Evolutionary conservation across 2,797 vertebrate genomes (phyloP), one percentile per base, ranked within the genome.

Genomic region (Podarcis siculus): DNA sequence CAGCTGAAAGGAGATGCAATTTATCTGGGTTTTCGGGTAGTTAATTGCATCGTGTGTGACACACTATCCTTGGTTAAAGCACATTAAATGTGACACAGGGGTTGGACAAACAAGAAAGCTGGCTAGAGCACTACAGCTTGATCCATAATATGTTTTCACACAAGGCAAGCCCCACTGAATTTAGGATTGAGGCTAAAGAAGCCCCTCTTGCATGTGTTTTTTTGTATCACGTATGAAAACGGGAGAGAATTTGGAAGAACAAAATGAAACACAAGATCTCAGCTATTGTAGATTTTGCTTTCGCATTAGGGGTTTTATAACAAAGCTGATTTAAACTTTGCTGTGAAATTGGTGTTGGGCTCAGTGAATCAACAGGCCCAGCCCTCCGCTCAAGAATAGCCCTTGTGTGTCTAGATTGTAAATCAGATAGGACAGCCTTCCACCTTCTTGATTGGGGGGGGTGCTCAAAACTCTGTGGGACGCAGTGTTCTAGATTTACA

Each of bases 1-100:
- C 90, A 94, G 79, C 90, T 91, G 91, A 94, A 94, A 95, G 93
- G 91, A 91, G 90, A 88, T 92, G 93, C 94, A 95, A 94, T 94
- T 94, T 94, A 90, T 82, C 79, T 89, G 87, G 90, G 21, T 86
- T 93, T 89, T 87, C 90, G 82, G 92, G 86, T 90, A 94, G 90
- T 92, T 95, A 94, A 95, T 95, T 71, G 89, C 37, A 82, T 49
- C 82, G 3, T 3, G n/a, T 0, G 0, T 85, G 89, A 86, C 91
- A 87, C 86, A 55, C 15, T 95, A 91, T 89, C 93, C 93, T 93
- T 94, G 93, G 91, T 92, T 94, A 92, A 55, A 94, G 78, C 89
- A 92, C 89, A 92, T 92, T 79, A 84, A 7, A 21, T 61, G 91
- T 49, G 88, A 90, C 93, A 86, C 87, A 72, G 83, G 77, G 58